Base-by-base conservation (phyloP, 2,888 invertebrate genomes). In the Tipula unca region DNA sequence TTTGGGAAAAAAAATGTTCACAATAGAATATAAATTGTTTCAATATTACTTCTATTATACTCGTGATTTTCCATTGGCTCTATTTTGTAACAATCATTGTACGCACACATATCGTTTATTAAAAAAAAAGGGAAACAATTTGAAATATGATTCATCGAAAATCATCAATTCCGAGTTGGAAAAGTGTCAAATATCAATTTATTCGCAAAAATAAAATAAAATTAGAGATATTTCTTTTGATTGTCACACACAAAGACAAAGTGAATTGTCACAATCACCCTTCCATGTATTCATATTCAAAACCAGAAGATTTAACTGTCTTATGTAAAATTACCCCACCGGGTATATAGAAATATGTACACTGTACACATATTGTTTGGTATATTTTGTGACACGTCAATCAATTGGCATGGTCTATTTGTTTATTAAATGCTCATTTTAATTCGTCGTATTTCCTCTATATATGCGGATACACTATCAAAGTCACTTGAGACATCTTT, bases 161-260 rank as follows among this genome's bases (percentile, higher is more conserved):
- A 48, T 48, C 48, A 48, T 17, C 48, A 48, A 69, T 25, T 69
- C 25, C 3, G 10, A 8, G 25, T 25, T 69, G 25, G 25, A 69
- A 69, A 69, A 69, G 69, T 69, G 69, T 69, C 69, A 69, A 69
- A 69, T 69, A 69, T 69, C 69, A 69, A 69, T 69, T 69, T 69
- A 69, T 69, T 69, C 25, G 25, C n/a, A 48, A 2, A 42, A n/a
- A 42, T 5, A 48, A 25, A 13, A n/a, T n/a, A 69, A 69, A 25
- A 69, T 69, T 69, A 25, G 3, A 69, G 20, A 25, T 69, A 69
- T 69, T 69, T 13, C 69, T 20, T 69, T 69, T 69, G 69, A 69
- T 69, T 69, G 69, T 69, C 10, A 69, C 25, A 48, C 39, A 48
- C 48, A 48, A 48, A 69, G 69, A 69, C 69, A 69, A 69, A 25